Conservation (phyloP, 1,140 invertebrate species). For the Whitmania pigra region DNA sequence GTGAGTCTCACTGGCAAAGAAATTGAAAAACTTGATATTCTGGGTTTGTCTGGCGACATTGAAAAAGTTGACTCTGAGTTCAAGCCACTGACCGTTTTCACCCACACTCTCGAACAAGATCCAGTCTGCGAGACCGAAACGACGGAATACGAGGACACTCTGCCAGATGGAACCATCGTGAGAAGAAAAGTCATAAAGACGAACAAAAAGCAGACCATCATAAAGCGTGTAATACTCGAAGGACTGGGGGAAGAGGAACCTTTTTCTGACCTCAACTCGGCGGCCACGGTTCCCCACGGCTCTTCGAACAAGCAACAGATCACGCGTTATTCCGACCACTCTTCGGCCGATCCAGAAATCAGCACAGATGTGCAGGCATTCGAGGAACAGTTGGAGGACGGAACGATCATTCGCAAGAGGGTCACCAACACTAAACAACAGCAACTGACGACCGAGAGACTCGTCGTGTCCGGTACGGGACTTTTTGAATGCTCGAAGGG, state of each 20-base stretch:
- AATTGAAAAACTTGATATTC: not conserved
- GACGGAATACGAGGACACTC: constrained; percentile 21
- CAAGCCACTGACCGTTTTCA: constrained; percentile 9
- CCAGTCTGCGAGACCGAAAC: constrained; percentile 14
- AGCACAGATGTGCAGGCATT: constrained; percentile 34
- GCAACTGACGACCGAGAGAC: constrained; percentile 15
- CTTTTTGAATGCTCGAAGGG: constrained; percentile 11
- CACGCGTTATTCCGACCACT: constrained; percentile 15
- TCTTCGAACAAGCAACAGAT: constrained; percentile 14
- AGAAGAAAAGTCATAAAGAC: constrained; percentile 26
- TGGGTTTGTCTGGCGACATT: not conserved
- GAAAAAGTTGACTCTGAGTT: constrained; percentile 8
- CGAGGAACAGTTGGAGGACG: constrained; percentile 34
- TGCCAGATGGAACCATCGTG: constrained; percentile 24
- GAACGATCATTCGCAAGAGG: constrained; percentile 30
- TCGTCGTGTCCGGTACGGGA: constrained; percentile 8
- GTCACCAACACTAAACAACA: constrained; percentile 25
- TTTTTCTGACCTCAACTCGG: constrained; percentile 4
- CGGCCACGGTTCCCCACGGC: not conserved
- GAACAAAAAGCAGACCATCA: constrained; percentile 12
- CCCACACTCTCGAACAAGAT: constrained; percentile 17
- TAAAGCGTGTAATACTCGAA: constrained; percentile 11
- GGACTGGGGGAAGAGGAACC: constrained; percentile 12
- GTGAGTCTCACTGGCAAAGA: not conserved
- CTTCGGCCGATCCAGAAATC: constrained; percentile 28